Conservation (phyloP, 2,113 vertebrate genomes). For the Scortum barcoo region DNA sequence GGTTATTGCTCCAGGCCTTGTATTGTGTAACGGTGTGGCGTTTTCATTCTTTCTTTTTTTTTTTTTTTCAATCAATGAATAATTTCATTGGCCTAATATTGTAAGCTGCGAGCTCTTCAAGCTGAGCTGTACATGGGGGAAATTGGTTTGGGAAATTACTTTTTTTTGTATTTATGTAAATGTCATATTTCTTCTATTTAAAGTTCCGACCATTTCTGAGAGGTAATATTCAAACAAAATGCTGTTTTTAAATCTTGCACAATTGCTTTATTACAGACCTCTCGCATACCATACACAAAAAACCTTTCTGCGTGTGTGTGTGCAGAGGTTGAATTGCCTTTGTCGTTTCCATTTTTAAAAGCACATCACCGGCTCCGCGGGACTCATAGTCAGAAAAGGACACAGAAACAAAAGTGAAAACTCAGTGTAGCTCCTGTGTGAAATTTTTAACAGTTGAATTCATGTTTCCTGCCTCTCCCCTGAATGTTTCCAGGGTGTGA, state of each 20-base stretch:
- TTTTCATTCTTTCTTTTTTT: no score
- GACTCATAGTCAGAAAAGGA: not conserved
- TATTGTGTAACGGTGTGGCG: slow-evolving; percentile 56
- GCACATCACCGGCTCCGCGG: slow-evolving; percentile 3
- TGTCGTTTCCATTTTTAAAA: slow-evolving; percentile 8
- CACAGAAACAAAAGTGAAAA: slow-evolving; percentile 33
- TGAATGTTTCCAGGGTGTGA: slow-evolving; percentile 29
- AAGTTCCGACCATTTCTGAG: slow-evolving; percentile 61
- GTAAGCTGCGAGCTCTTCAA: slow-evolving; percentile 63
- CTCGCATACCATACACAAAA: not conserved
- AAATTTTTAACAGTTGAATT: slow-evolving; percentile 30
- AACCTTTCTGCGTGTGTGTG: slow-evolving; percentile 2
- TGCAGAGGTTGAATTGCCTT: slow-evolving; percentile 6
- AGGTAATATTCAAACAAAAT: slow-evolving; percentile 71
- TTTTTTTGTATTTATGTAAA: slow-evolving; percentile 72
- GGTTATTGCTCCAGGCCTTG: slow-evolving; percentile 60
- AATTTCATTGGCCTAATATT: slow-evolving; percentile 69
- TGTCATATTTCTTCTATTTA: slow-evolving; percentile 68
- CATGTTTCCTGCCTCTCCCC: not conserved
- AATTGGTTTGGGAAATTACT: slow-evolving; percentile 75
- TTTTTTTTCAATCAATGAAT: slow-evolving; percentile 74
- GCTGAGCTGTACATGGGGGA: slow-evolving; percentile 55
- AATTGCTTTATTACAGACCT: slow-evolving; percentile 54
- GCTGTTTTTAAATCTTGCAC: slow-evolving; percentile 52
- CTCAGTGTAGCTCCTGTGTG: slow-evolving; percentile 3